phyloP scores from a whole-genome alignment of 2,113 vertebrate genomes.

The Nycticorax nycticorax region DNA sequence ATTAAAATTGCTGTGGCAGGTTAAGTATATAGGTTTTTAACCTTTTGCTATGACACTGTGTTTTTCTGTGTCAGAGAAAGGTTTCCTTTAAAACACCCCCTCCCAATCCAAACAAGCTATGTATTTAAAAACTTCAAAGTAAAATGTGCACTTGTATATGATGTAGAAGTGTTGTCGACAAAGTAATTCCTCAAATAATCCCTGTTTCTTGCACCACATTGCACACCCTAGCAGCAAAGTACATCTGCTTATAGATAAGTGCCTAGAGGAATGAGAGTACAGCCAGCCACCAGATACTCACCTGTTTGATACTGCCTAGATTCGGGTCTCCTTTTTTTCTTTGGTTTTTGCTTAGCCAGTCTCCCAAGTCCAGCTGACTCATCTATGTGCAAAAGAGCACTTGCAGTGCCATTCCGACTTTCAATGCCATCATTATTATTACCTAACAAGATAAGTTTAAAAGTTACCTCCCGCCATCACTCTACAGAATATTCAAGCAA shows the following conservation, averaged over 20 bases:
- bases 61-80: background rate
- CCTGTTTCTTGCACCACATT: background rate
- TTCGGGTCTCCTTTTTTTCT: conserved; percentile 90
- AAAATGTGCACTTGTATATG: background rate
- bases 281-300: conserved; percentile 54
- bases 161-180: background rate
- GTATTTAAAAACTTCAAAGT: background rate
- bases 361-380: conserved; percentile 89
- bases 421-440: conserved; percentile 90
- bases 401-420: conserved; percentile 93
- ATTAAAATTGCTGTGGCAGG: background rate
- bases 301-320: conserved; percentile 98
- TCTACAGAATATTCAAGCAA: background rate
- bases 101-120: background rate
- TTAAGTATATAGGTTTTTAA: background rate
- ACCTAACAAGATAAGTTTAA: conserved; percentile 72
- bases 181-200: background rate
- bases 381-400: conserved; percentile 94
- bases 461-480: conserved; percentile 54
- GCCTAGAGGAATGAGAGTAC: accelerated
- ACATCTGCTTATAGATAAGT: background rate
- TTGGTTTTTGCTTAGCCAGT: conserved; percentile 89
- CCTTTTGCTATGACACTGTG: background rate
- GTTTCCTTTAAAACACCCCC: background rate
- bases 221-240: background rate